Percentiles rank a stretch among this genome's conserved stretches.
Conservation (phyloP, 2,888 invertebrate genomes). For the Archaeoteleia sp. region DNA sequence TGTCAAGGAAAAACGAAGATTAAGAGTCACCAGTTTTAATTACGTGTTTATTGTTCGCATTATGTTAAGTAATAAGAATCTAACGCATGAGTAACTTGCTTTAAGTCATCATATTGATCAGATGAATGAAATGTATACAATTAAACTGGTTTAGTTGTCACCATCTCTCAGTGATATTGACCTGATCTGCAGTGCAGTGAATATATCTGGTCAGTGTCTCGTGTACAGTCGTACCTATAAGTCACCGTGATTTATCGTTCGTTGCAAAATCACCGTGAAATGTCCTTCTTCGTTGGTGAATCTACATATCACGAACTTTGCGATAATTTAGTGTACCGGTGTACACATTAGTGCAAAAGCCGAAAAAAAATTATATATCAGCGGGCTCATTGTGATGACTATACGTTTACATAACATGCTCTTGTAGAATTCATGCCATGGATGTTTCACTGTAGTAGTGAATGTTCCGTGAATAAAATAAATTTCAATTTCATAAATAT, state of each 20-base stretch:
- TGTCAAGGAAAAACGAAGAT: no score
- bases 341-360: not conserved
- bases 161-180: slow-evolving; percentile 38
- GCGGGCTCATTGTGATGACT: no score
- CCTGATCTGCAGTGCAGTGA: slow-evolving; percentile 26
- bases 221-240: slow-evolving; percentile 27
- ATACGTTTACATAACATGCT: no score
- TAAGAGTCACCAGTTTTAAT: no score
- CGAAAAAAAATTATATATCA: no score
- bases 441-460: no score
- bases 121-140: slow-evolving; percentile 22
- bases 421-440: no score
- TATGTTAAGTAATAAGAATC: no score
- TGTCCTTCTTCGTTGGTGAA: slow-evolving; percentile 18
- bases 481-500: no score
- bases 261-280: slow-evolving; percentile 32
- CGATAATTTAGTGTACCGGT: slow-evolving; percentile 23
- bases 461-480: no score
- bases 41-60: no score
- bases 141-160: slow-evolving; percentile 40
- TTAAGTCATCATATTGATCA: slow-evolving; percentile 14
- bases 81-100: slow-evolving; percentile 3
- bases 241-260: slow-evolving; percentile 44
- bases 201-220: slow-evolving; percentile 37
- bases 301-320: slow-evolving; percentile 31